Evolutionary conservation across 1,140 invertebrate genomes (phyloP).

Genomic region (Drosophila erecta): DNA sequence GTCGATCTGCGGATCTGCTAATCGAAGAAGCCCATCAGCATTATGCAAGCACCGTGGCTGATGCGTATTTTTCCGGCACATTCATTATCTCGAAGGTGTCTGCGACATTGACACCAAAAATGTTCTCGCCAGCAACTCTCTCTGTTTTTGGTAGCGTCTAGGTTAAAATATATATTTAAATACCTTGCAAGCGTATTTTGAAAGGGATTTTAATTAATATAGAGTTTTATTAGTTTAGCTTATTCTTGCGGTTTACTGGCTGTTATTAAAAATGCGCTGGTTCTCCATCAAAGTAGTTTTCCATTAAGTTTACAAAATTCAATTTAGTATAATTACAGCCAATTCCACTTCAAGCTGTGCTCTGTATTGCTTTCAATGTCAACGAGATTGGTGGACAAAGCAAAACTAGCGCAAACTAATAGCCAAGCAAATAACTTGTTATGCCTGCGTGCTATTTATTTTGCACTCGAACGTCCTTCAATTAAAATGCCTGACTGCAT

Average conservation of each 20-base stretch:
- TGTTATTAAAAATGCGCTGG: too few relatives aligned
- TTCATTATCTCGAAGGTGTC: conserved; percentile 16
- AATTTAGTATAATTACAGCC: conserved; percentile 1
- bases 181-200: not conserved
- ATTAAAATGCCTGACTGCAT: conserved; percentile 63
- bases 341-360: not conserved
- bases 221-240: too few relatives aligned
- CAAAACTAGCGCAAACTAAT: conserved; percentile 46
- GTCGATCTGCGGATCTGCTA: conserved; percentile 14
- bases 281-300: too few relatives aligned
- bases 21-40: conserved; percentile 22
- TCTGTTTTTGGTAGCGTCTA: not conserved
- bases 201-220: too few relatives aligned
- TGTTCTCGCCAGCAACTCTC: conserved; percentile 14
- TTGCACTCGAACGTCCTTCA: conserved; percentile 59
- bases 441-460: conserved; percentile 20
- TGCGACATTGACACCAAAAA: conserved; percentile 58
- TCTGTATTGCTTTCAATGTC: conserved; percentile 40
- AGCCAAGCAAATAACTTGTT: conserved; percentile 22
- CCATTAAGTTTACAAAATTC: not conserved
- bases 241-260: too few relatives aligned
- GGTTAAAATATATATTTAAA: too few relatives aligned
- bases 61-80: conserved; percentile 17
- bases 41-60: conserved; percentile 24
- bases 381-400: conserved; percentile 31